Evolutionary conservation across 2,888 invertebrate species (phyloP).

Genomic region (Diploptera punctata): DNA sequence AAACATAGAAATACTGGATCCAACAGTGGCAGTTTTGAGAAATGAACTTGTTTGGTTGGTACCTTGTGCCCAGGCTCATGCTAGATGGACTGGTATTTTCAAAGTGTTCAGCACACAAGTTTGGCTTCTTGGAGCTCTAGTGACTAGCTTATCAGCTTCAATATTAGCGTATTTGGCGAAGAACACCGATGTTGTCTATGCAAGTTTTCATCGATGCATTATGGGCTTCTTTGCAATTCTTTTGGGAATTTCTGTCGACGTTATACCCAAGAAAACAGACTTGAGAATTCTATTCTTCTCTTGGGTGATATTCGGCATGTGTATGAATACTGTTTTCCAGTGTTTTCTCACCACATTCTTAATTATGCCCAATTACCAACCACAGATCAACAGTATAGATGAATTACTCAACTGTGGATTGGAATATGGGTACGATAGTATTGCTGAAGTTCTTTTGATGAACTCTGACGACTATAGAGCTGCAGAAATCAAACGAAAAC

Average conservation of each 20-base stretch:
- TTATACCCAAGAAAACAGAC: background rate
- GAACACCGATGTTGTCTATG: background rate
- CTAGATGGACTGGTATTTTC: background rate
- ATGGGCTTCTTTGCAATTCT: background rate
- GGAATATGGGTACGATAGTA: background rate
- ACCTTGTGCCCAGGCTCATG: background rate
- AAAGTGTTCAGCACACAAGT: background rate
- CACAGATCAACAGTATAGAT: background rate
- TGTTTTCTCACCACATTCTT: background rate
- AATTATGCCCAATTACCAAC: background rate
- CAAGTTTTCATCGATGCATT: background rate
- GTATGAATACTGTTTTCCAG: background rate
- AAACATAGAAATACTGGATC: background rate
- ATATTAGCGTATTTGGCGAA: background rate
- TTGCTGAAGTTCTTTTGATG: background rate
- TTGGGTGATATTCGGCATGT: background rate
- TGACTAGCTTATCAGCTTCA: background rate
- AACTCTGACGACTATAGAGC: background rate
- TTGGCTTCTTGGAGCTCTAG: background rate
- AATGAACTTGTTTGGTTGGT: background rate
- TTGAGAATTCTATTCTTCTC: background rate
- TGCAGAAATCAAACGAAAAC: background rate
- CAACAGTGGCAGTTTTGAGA: background rate
- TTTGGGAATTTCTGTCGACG: background rate
- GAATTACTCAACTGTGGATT: background rate